Percentiles rank a stretch among this genome's conserved stretches.
Evolutionary conservation across 2,888 invertebrate species (phyloP).

Genomic region (Conus canariensis): DNA sequence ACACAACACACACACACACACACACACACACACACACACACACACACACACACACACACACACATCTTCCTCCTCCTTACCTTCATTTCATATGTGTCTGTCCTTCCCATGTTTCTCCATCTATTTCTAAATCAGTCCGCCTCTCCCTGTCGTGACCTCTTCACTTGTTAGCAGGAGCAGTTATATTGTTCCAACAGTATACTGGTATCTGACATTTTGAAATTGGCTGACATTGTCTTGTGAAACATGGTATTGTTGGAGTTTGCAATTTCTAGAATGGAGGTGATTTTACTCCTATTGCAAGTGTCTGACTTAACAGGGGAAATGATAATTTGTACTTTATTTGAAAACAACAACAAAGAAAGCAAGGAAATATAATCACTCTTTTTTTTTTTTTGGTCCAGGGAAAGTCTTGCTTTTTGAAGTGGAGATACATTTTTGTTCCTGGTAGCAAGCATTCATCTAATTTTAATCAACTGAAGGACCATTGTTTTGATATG

Average conservation of each 20-base stretch:
- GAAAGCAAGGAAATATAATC: not conserved
- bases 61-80: no score
- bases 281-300: no score
- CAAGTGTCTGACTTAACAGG: no score
- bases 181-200: not conserved
- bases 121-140: no score
- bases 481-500: not conserved
- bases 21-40: no score
- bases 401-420: not conserved
- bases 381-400: no score
- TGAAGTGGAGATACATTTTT: not conserved
- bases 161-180: conserved; percentile 15
- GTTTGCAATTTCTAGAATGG: not conserved
- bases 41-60: no score
- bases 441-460: conserved; percentile 17
- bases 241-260: not conserved
- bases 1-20: no score
- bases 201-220: not conserved
- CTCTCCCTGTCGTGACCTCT: not conserved
- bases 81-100: no score
- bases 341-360: not conserved
- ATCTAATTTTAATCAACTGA: not conserved
- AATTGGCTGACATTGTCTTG: not conserved
- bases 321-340: not conserved
- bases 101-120: no score